Evolutionary conservation across 1,140 invertebrate genomes (phyloP), one percentile per base, ranked within the genome.

Genomic region (Cydia pomonella): DNA sequence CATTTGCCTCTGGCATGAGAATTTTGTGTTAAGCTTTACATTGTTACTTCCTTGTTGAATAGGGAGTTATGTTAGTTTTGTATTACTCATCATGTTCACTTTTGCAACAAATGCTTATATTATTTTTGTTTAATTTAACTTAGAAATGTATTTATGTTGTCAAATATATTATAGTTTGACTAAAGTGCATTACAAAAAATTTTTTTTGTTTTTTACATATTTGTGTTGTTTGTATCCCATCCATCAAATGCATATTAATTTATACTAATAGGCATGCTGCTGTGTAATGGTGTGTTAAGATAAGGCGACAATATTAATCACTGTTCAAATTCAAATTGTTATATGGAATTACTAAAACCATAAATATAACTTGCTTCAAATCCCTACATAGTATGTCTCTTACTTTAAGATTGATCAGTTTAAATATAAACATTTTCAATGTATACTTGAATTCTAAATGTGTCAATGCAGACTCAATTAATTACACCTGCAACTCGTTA

Each of bases 1-100:
- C 63, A 66, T 66, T 50, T 69, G 74, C 64, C 64, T 71, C 12
- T 53, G 41, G 27, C 47, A 13, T 25, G 62, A 64, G 73, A 64
- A 21, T 47, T 23, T 41, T 16, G 44, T n/a, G 44, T 33, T 69
- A 33, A 38, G 64, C 64, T 69, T 12, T 64, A 64, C 63, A 29
- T 29, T 29, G 53, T 59, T n/a, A 59, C 53, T 59, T 59, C 53
- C 53, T 59, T 2, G n/a, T 59, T n/a, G 1, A 59, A 59, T 21
- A 50, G 16, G 12, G 16, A 50, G 16, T 50, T n/a, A n/a, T 59
- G 53, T 23, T 7, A 23, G 3, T 9, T 9, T 18, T 10, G 21
- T 59, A 23, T 59, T 10, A 50, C 7, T 3, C 18, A 59, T 59
- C 7, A 23, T 59, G 53, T 10, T 23, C n/a, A n/a, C 50, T 9